phyloP scores from a whole-genome alignment of 30 jellyfish, hydroid and myxozoan genomes.

The Haliclystus octoradiatus region DNA sequence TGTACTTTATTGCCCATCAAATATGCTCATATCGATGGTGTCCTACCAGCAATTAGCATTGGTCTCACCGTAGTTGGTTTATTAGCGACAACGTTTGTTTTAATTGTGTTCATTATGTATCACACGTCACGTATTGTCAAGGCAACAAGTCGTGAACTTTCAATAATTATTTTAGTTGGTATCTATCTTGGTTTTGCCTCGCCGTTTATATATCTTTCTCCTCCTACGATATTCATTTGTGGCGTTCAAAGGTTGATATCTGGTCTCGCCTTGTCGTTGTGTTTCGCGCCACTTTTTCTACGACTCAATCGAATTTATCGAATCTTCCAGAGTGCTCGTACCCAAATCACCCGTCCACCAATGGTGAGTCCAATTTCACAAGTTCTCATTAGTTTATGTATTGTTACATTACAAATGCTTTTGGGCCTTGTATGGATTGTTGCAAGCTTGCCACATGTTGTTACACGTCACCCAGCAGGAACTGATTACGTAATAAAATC shows the following conservation, averaged over 20 bases:
- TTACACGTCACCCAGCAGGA: constrained; percentile 11
- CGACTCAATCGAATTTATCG: constrained; percentile 82
- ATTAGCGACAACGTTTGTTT: constrained; percentile 24
- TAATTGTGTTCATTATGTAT: constrained; percentile 16
- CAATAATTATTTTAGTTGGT: constrained; percentile 29
- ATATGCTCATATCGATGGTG: background rate
- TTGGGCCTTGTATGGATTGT: constrained; percentile 80
- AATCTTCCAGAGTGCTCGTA: constrained; percentile 55
- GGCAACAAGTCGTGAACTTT: constrained; percentile 55
- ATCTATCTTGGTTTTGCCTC: constrained; percentile 40
- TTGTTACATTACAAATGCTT: constrained; percentile 52
- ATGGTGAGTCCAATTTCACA: constrained; percentile 83
- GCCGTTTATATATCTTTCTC: constrained; percentile 26
- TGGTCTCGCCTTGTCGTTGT: constrained; percentile 76
- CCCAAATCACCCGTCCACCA: constrained; percentile 24
- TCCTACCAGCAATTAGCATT: background rate
- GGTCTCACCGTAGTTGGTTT: constrained; percentile 13
- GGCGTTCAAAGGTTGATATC: constrained; percentile 40
- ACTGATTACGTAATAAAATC: constrained; percentile 28
- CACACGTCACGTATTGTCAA: constrained; percentile 30
- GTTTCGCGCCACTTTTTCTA: constrained; percentile 89
- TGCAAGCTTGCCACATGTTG: constrained; percentile 62
- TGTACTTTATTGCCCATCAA: constrained; percentile 16
- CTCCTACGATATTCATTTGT: constrained; percentile 38
- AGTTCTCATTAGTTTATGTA: constrained; percentile 46